phyloP scores from a whole-genome alignment of 1,140 invertebrate genomes.

The Camponotus vicinus region DNA sequence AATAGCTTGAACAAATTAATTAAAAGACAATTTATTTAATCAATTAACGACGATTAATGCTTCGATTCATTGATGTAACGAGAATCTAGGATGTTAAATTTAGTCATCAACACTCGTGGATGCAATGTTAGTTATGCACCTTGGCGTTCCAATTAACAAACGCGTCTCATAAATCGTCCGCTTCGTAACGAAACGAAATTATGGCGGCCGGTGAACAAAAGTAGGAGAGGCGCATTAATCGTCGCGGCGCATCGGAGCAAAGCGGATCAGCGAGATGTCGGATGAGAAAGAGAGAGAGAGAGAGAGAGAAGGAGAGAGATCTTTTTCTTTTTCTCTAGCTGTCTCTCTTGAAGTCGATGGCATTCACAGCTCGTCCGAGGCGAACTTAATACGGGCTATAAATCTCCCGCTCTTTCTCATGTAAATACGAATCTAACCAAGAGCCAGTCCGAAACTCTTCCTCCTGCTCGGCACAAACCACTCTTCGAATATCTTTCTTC shows the following conservation, averaged over 20 bases:
- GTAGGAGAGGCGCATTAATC: constrained; percentile 47
- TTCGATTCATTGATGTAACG: neutral
- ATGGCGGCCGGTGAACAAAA: constrained; percentile 23
- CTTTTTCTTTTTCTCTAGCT: neutral
- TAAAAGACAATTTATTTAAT: neutral
- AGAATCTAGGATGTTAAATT: constrained; percentile 27
- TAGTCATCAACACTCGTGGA: neutral
- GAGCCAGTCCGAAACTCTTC: constrained; percentile 63
- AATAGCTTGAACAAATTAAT: neutral
- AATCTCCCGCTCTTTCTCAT: constrained; percentile 79
- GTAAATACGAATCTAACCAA: constrained; percentile 77
- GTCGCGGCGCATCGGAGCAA: constrained; percentile 46
- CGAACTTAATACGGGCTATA: constrained; percentile 77
- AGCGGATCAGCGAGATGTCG: constrained; percentile 35
- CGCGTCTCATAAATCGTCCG: constrained; percentile 46
- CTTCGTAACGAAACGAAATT: constrained; percentile 47
- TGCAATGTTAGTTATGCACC: constrained; percentile 22
- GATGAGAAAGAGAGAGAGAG: constrained; percentile 48
- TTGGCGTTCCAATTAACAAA: constrained; percentile 36
- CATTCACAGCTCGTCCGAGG: constrained; percentile 56
- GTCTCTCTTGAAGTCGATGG: constrained; percentile 51
- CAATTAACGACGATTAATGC: neutral
- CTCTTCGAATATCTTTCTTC: constrained; percentile 60
- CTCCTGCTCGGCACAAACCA: constrained; percentile 33
- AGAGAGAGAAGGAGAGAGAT: constrained; percentile 41